These are phyloP conservation scores for Eustalomyia histrio DNA, from an alignment of 2,888 invertebrate genomes.

Conservation along the genomic window DNA sequence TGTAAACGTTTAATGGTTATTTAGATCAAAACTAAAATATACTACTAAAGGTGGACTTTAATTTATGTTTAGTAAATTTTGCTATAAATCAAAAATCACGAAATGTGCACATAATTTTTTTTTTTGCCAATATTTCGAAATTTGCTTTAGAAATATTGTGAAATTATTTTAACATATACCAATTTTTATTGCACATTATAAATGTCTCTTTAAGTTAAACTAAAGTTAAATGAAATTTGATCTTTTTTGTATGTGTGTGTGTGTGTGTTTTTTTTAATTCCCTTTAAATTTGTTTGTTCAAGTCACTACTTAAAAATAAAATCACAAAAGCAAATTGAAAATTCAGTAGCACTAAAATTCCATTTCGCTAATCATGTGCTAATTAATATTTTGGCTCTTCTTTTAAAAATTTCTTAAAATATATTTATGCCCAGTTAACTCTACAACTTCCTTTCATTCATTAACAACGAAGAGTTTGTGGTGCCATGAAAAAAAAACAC, in stretches of 20 bases:
- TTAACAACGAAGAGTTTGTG: constrained; percentile 28
- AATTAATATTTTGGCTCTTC: constrained; percentile 58
- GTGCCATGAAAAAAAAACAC: constrained; percentile 31
- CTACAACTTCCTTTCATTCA: constrained; percentile 55
- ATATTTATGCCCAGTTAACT: constrained; percentile 57
- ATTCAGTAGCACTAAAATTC: constrained; percentile 68
- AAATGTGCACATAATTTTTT: not conserved
- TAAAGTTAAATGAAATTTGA: constrained; percentile 55
- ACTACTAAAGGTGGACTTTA: constrained; percentile 21
- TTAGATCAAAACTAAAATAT: constrained; percentile 47
- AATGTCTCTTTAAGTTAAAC: constrained; percentile 55
- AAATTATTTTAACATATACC: constrained; percentile 5
- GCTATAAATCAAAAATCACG: constrained; percentile 38
- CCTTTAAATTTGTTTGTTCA: constrained; percentile 12
- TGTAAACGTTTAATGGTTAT: constrained; percentile 47
- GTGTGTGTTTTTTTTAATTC: constrained; percentile 33
- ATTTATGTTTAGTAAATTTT: constrained; percentile 36
- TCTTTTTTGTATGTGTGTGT: constrained; percentile 53
- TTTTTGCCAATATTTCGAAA: constrained; percentile 15
- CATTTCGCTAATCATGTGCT: constrained; percentile 68
- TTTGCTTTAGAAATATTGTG: constrained; percentile 10
- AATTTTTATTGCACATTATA: constrained; percentile 40
- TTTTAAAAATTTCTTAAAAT: constrained; percentile 26
- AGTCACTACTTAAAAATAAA: constrained; percentile 9
- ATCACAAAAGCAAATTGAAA: constrained; percentile 39